Conservation (phyloP, 2,797 vertebrate genomes). For the Myripristis murdjan region DNA sequence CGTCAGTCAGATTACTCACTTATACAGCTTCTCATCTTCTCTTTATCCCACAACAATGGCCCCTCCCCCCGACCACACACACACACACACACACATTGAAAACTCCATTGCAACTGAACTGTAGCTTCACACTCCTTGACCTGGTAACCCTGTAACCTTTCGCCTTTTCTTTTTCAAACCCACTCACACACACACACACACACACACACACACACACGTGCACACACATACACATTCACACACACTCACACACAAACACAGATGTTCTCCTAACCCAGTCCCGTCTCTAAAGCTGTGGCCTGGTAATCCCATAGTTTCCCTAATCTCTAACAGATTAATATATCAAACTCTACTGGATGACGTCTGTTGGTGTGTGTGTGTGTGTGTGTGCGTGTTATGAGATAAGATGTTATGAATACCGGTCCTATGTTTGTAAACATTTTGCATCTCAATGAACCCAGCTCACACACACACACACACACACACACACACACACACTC, state of each 20-base stretch:
- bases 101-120: background rate
- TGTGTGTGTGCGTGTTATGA: background rate
- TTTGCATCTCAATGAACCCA: background rate
- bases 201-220: background rate
- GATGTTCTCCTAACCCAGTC: background rate
- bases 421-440: background rate
- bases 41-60: background rate
- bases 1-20: background rate
- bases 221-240: background rate
- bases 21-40: background rate
- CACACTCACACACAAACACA: background rate
- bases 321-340: constrained; percentile 51
- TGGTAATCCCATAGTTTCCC: constrained; percentile 31
- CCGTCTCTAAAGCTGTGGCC: background rate
- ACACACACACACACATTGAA: constrained; percentile 7
- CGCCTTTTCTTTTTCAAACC: too few relatives aligned
- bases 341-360: constrained; percentile 33
- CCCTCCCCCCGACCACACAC: constrained; percentile 17
- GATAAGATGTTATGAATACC: background rate
- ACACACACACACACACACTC: constrained; percentile 1
- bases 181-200: background rate
- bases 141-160: constrained; percentile 1
- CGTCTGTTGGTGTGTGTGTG: constrained; percentile 13
- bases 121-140: background rate
- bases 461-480: too few relatives aligned